These are phyloP conservation scores for Stichodactyla helianthus DNA, from an alignment of 64 coral and sea anemone species.

Conservation along the genomic window DNA sequence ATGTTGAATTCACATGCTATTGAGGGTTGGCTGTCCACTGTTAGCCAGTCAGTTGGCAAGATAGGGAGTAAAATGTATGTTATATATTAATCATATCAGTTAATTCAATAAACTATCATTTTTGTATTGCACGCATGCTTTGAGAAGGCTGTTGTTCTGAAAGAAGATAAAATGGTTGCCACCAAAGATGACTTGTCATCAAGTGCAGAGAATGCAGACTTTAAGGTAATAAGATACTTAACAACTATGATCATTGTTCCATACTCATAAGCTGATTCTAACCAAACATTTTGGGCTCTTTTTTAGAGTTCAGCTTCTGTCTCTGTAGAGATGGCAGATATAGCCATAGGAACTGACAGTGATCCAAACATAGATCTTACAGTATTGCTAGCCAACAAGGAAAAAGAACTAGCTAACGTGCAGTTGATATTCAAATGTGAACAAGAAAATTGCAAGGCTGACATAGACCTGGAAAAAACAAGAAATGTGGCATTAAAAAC, in stretches of 20 bases:
- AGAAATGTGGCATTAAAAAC: constrained; percentile 49
- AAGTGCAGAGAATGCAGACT: not conserved
- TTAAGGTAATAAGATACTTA: not conserved
- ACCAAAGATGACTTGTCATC: not conserved
- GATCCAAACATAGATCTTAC: not conserved
- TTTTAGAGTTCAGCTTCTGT: not conserved
- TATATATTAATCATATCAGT: too few species aligned
- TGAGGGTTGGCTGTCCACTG: too few species aligned
- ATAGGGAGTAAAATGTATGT: too few species aligned
- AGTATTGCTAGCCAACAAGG: not conserved
- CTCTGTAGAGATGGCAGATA: not conserved
- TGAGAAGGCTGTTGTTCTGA: not conserved
- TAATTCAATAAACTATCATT: too few species aligned
- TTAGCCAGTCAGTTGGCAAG: too few species aligned
- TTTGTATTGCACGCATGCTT: not conserved
- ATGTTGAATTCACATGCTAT: too few species aligned
- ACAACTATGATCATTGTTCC: too few species aligned
- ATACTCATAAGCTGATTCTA: too few species aligned
- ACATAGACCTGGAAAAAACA: constrained; percentile 40
- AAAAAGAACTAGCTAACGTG: constrained; percentile 18
- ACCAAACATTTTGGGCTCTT: too few species aligned
- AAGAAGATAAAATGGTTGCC: not conserved
- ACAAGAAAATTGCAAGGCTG: constrained; percentile 25
- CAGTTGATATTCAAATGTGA: constrained; percentile 42
- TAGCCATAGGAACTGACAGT: not conserved